Evolutionary conservation across 2,113 vertebrate species (phyloP), one percentile per base, ranked within the genome.

Genomic region (Solenodon paradoxus): DNA sequence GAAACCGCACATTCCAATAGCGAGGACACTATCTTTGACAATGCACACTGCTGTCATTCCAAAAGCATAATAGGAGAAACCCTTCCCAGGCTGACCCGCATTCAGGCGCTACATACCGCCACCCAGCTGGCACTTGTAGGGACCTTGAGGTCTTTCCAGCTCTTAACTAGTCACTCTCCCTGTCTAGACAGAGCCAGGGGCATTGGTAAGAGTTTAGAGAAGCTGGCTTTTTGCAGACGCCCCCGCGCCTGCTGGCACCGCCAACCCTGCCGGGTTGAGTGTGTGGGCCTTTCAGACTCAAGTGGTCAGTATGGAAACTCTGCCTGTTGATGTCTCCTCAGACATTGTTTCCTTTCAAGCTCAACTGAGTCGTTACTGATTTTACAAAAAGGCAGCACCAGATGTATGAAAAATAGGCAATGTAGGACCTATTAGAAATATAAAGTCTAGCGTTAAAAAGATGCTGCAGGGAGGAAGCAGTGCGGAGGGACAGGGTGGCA

Each of bases 341-440:
- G 82, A 92, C 90, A 93, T 82, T 95, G 96, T 95, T n/a, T 95
- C 94, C 93, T 96, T 96, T 95, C 97, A 97, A 95, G 93, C 71
- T 96, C 97, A 97, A 97, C 86, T 96, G 89, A 97, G 94, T 94
- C 96, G 97, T 97, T 55, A 77, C 69, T 55, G 77, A 84, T 93
- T 90, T 97, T 97, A 96, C 97, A 96, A 97, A 97, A 98, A 97
- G 98, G 97, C 98, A 98, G 98, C 98, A 98, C 98, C 98, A 98
- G 98, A 98, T 98, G 97, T 98, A 97, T 98, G 97, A 98, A 98
- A 98, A 97, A 97, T 97, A 98, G 97, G 97, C 97, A 98, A 97
- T 94, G 98, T 96, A 95, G 96, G 98, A 97, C 98, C 93, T 97
- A 95, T 97, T 98, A 98, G 98, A 98, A 98, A 98, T 98, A 98